Evolutionary conservation across 2,888 invertebrate genomes (phyloP).

Genomic region (Stomorhina lunata): DNA sequence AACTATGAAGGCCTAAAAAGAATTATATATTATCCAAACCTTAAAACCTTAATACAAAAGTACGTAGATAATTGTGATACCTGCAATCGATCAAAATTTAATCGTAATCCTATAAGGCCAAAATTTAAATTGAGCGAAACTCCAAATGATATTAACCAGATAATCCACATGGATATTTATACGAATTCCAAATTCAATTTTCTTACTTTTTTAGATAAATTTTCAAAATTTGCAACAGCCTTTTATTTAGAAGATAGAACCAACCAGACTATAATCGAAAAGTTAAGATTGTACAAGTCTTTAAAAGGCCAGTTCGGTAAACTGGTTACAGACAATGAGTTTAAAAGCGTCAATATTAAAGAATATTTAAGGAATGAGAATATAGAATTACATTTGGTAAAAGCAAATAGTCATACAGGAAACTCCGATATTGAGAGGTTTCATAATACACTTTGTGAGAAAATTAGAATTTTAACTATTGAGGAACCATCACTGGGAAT

Average conservation of each 20-base stretch:
- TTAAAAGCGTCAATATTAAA: slow-evolving; percentile 35
- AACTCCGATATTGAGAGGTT: slow-evolving; percentile 21
- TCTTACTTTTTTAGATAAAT: no score
- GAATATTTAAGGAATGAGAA: slow-evolving; percentile 12
- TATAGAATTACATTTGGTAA: slow-evolving; percentile 25
- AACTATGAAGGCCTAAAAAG: not conserved
- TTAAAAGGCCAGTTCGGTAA: slow-evolving; percentile 36
- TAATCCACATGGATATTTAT: not conserved
- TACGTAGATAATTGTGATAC: slow-evolving; percentile 13
- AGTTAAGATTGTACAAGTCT: slow-evolving; percentile 27
- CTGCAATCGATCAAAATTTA: slow-evolving; percentile 7
- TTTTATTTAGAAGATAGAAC: no score
- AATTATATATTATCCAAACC: not conserved
- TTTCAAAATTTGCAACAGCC: no score
- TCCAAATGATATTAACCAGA: not conserved
- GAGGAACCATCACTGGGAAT: not conserved
- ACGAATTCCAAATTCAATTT: no score
- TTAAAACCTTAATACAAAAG: slow-evolving; percentile 6
- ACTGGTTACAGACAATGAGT: slow-evolving; percentile 43
- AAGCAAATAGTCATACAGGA: slow-evolving; percentile 13
- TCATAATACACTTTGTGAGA: slow-evolving; percentile 30
- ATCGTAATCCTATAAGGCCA: not conserved
- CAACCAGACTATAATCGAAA: slow-evolving; percentile 48
- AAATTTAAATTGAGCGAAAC: slow-evolving; percentile 11
- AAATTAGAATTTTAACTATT: slow-evolving; percentile 12